A percentile compares a stretch with the other conserved stretches of the same genome.
Conservation (phyloP, 2,888 invertebrate genomes). For the Cerastoderma edule region DNA sequence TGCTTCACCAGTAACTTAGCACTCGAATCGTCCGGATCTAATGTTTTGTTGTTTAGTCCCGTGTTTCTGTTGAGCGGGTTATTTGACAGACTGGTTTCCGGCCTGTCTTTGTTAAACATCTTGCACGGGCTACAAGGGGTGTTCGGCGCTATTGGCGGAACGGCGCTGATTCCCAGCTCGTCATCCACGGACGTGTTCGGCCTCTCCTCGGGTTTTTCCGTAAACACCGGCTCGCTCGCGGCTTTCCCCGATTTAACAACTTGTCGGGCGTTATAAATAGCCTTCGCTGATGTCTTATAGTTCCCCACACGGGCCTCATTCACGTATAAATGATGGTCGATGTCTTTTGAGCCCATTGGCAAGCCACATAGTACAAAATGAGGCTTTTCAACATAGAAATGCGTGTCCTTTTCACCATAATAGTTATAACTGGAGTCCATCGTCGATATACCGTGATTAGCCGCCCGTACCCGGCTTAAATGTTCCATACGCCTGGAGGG, state of each 20-base stretch:
- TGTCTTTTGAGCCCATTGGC: slow-evolving; percentile 62
- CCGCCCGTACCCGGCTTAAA: slow-evolving; percentile 58
- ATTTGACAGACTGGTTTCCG: no score
- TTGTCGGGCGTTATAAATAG: slow-evolving; percentile 56
- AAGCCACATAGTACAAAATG: slow-evolving; percentile 69
- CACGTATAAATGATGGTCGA: slow-evolving; percentile 63
- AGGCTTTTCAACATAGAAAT: slow-evolving; percentile 62
- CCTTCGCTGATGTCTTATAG: slow-evolving; percentile 66
- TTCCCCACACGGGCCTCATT: slow-evolving; percentile 64
- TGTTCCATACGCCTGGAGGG: slow-evolving; percentile 62
- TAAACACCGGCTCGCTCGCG: slow-evolving; percentile 43
- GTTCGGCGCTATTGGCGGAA: slow-evolving; percentile 56
- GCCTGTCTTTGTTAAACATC: background rate
- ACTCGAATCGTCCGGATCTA: slow-evolving; percentile 10
- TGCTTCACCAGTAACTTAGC: slow-evolving; percentile 39
- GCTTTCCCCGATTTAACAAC: slow-evolving; percentile 51
- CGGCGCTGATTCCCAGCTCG: slow-evolving; percentile 33
- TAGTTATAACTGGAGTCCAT: slow-evolving; percentile 62
- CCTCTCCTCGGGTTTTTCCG: slow-evolving; percentile 27
- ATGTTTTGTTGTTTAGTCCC: background rate
- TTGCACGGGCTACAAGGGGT: slow-evolving; percentile 47
- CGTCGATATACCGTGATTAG: slow-evolving; percentile 68
- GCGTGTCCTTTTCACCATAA: slow-evolving; percentile 37
- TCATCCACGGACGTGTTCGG: slow-evolving; percentile 27
- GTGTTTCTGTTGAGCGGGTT: background rate